These are phyloP conservation scores for Acomys russatus DNA, from an alignment of 2,797 vertebrate species.

Conservation along the genomic window DNA sequence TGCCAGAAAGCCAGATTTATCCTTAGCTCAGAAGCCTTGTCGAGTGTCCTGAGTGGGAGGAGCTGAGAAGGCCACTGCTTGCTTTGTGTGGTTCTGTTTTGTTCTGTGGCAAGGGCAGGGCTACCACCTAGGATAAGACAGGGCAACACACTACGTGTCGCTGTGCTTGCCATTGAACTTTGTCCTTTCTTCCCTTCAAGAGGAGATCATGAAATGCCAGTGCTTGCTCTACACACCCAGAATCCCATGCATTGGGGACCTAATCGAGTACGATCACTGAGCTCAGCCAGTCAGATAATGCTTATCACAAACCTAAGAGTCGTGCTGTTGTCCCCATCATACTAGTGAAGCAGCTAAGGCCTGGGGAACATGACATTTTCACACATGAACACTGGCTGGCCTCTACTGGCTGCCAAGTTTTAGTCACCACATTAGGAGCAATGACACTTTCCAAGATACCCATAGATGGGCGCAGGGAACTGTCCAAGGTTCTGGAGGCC, in stretches of 20 bases:
- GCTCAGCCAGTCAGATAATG: neutral
- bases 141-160: accelerated
- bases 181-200: neutral
- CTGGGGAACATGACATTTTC: too few relatives aligned
- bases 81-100: neutral
- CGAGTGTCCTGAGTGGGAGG: neutral
- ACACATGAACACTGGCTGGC: neutral
- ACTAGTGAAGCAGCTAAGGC: neutral
- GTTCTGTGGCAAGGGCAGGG: neutral
- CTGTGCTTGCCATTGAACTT: neutral
- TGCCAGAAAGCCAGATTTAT: accelerated
- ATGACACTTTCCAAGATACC: accelerated
- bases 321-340: neutral
- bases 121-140: accelerated
- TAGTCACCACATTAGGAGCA: neutral
- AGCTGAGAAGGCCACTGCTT: too few relatives aligned
- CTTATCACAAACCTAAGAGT: neutral
- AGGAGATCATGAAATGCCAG: neutral
- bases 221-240: neutral
- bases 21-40: neutral
- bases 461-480: neutral
- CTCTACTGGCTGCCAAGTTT: accelerated
- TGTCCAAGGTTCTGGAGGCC: neutral
- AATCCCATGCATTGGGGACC: neutral
- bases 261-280: too few relatives aligned